phyloP scores from a whole-genome alignment of 1,140 invertebrate species.

The Yoshiicerus persimilis region DNA sequence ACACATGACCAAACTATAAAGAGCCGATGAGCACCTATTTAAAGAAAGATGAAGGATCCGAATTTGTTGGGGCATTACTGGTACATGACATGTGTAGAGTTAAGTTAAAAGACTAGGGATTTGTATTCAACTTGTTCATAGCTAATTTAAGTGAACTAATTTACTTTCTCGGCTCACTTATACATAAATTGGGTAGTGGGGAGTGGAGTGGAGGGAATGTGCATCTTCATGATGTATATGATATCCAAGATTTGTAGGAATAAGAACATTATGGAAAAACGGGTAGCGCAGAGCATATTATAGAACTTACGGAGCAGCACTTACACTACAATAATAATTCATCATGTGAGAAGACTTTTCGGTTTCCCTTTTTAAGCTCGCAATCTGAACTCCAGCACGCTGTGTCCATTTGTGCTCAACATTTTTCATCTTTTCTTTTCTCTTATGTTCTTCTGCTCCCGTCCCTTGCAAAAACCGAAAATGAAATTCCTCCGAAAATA shows the following conservation, averaged over 20 bases:
- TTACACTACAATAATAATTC: conserved; percentile 4
- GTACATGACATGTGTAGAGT: not conserved
- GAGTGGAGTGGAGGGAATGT: too few species aligned
- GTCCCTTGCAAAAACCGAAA: not conserved
- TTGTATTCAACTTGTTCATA: not conserved
- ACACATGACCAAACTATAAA: not conserved
- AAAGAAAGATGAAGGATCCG: not conserved
- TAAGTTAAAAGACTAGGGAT: not conserved
- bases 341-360: not conserved
- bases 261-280: not conserved
- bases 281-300: not conserved
- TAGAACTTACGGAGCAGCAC: not conserved
- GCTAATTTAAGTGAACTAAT: not conserved
- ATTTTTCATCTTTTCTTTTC: not conserved
- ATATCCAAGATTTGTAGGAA: not conserved
- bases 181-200: not conserved
- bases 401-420: not conserved
- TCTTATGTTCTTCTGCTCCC: not conserved
- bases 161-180: not conserved
- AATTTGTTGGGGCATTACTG: not conserved
- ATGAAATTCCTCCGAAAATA: not conserved
- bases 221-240: not conserved
- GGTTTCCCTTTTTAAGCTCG: not conserved
- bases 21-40: not conserved
- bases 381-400: not conserved